Evolutionary conservation across 2,113 vertebrate genomes (phyloP), one percentile per base, ranked within the genome.

Genomic region (Morone saxatilis): DNA sequence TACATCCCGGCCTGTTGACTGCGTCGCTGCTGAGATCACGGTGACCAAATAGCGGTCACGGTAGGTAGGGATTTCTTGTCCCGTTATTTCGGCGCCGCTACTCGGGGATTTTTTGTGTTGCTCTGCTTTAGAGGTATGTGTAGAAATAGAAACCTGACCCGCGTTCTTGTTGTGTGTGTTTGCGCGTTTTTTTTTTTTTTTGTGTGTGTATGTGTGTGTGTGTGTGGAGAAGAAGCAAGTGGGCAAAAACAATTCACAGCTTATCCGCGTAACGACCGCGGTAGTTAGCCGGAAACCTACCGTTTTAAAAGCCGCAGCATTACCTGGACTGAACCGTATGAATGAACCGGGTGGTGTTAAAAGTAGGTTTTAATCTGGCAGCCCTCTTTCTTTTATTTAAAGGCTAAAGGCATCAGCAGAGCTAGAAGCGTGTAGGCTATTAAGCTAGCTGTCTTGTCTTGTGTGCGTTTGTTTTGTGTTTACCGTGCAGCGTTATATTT

Each of bases 1-100:
- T 85, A 59, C 88, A 88, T 90, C 83, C 93, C 92, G 95, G 94
- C 95, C 94, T 94, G 94, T 95, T 93, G 94, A 91, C 92, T 94
- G 90, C 87, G 91, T 91, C 92, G 84, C 89, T 79, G 91, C 85
- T 71, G 86, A 69, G 84, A 78, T 88, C 74, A 54, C 78, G 86
- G 90, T 67, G 85, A 76, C 54, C 90, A 76, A 68, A 89, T 79
- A 91, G 90, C 93, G 88, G 93, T 87, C 86, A 85, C 72, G 82
- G 72, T n/a, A 48, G 67, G 75, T 0, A 76, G 25, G 53, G 7
- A 56, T 65, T 2, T 63, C 62, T 25, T 76, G 76, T 87, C 59
- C 88, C 78, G 80, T 90, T 90, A 86, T 56, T 12, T 47, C 12
- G 5, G 45, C 68, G 9, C 70, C 57, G 22, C 36, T 74, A 4